Evolutionary conservation across 2,113 vertebrate species (phyloP), one percentile per base, ranked within the genome.

Genomic region (Ailuropoda melanoleuca): DNA sequence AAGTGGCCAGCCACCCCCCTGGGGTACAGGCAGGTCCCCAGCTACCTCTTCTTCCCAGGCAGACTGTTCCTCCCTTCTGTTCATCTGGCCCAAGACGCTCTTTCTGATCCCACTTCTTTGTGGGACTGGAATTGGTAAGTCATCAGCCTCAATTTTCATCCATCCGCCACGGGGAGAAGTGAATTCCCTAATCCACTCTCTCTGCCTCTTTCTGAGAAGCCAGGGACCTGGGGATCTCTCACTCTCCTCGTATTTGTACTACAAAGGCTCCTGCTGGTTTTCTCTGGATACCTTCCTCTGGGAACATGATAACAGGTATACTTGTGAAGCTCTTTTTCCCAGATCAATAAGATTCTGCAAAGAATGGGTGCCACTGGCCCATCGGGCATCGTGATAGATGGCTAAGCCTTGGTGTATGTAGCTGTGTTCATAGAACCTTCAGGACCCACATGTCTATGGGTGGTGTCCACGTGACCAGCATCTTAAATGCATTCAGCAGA

Each of bases 131-230:
- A 24, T 23, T 50, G 46, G 23, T 39, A 48, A 80, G n/a, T 83
- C 70, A 31, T 1, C 72, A 43, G 55, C 72, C 24, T 89, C 48
- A 14, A 5, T 68, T 92, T 77, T 70, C 58, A 19, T 37, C 46
- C 31, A 18, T n/a, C 18, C 68, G 83, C 11, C 43, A 53, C 50
- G 34, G 24, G 87, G 39, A 95, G 92, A 84, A 80, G 11, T 1
- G 70, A 43, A 31, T 48, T n/a, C 90, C 12, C 29, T 46, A 43
- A 62, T 53, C 43, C 23, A 7, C 13, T 80, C 66, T 92, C 80
- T 75, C 43, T 56, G 6, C 10, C 26, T 68, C 46, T 66, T 96
- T 88, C 92, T 24, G 74, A 94, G 89, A 96, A 74, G 39, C 58
- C 29, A 77, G 50, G 17, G n/a, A 66, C 66, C 55, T 77, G 31